These are phyloP conservation scores for Euura lappo DNA, from an alignment of 1,140 invertebrate species.

Conservation along the genomic window DNA sequence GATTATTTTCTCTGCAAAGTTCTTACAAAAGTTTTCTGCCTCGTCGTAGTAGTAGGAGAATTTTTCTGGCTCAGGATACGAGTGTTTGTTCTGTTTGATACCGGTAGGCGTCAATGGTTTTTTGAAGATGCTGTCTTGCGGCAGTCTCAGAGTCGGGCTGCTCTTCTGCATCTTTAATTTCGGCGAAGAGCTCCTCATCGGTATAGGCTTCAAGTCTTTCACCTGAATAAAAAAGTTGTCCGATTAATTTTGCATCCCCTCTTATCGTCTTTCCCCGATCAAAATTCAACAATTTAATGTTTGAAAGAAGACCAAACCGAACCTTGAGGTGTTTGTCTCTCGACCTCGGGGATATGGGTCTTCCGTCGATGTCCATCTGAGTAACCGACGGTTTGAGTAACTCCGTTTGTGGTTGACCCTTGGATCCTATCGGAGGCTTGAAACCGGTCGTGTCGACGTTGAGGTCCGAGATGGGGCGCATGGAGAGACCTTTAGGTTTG, in stretches of 20 bases:
- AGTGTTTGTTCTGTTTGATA: conserved; percentile 8
- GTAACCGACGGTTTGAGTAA: conserved; percentile 20
- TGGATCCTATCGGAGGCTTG: neutral
- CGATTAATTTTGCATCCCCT: too few species aligned
- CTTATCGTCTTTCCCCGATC: too few species aligned
- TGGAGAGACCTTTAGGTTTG: conserved; percentile 40
- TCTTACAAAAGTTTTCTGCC: conserved; percentile 34
- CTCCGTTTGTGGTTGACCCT: neutral
- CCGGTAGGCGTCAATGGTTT: conserved; percentile 27
- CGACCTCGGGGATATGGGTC: conserved; percentile 27
- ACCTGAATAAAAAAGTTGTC: neutral
- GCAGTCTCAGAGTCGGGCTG: neutral
- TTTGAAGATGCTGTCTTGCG: conserved; percentile 28
- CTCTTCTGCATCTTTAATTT: neutral
- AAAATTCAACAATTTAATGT: too few species aligned
- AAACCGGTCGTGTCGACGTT: conserved; percentile 24
- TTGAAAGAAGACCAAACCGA: too few species aligned
- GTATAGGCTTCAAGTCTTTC: neutral
- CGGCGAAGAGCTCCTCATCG: neutral
- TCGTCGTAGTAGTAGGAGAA: conserved; percentile 28
- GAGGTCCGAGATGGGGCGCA: conserved; percentile 38
- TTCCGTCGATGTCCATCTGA: conserved; percentile 21
- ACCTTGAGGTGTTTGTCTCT: conserved; percentile 28
- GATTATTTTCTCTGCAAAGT: too few species aligned
- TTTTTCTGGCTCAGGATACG: conserved; percentile 31